Evolutionary conservation across 2,113 vertebrate species (phyloP).

Genomic region (Xenopus tropicalis): DNA sequence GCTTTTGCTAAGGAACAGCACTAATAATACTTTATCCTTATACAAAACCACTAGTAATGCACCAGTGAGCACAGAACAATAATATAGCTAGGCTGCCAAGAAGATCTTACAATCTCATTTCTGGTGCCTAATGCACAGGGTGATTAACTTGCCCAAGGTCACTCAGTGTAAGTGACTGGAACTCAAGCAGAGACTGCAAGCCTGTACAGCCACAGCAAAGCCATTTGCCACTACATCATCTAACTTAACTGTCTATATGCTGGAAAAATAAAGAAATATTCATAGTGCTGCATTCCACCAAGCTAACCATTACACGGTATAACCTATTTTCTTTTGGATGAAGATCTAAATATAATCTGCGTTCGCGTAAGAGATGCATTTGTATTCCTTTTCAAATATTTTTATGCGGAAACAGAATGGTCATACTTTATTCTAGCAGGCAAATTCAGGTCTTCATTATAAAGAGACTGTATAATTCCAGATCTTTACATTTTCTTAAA

Average conservation of each 20-base stretch:
- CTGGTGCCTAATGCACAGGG: slow-evolving; percentile 34
- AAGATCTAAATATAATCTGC: neutral
- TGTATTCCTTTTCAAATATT: too few species aligned
- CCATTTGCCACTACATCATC: neutral
- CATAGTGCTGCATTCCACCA: too few species aligned
- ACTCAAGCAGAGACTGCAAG: slow-evolving; percentile 18
- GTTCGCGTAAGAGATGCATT: neutral
- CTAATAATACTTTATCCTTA: slow-evolving; percentile 35
- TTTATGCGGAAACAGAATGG: too few species aligned
- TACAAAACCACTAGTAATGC: slow-evolving; percentile 33
- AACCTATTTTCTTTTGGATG: too few species aligned
- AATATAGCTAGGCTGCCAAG: slow-evolving; percentile 22
- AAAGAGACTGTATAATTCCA: too few species aligned
- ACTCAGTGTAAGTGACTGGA: slow-evolving; percentile 24
- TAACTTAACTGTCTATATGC: neutral
- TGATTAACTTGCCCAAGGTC: slow-evolving; percentile 43
- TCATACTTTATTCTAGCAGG: too few species aligned
- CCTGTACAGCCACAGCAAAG: slow-evolving; percentile 14
- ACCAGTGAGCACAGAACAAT: slow-evolving; percentile 36
- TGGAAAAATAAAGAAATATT: too few species aligned
- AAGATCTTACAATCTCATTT: slow-evolving; percentile 36
- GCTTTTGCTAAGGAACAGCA: slow-evolving; percentile 31
- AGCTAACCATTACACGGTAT: too few species aligned
- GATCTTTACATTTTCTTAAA: too few species aligned
- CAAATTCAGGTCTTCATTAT: too few species aligned